Percentiles rank a stretch among this genome's conserved stretches.
phyloP scores from a whole-genome alignment of 2,113 vertebrate genomes.

The Ibidorhyncha struthersii region DNA sequence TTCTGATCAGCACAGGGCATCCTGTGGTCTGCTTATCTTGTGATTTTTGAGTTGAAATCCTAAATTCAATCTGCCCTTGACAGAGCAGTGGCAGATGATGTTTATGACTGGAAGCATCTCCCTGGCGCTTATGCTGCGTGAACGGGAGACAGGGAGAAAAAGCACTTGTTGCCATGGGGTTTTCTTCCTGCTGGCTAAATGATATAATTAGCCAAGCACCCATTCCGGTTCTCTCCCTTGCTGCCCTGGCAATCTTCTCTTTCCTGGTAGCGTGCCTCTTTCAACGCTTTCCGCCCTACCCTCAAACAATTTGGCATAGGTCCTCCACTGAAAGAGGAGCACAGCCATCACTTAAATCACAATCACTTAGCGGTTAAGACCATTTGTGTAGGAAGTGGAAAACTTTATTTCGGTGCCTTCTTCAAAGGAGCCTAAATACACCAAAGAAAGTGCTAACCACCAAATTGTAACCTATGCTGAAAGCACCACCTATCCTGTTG shows the following conservation, averaged over 20 bases:
- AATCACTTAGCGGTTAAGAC: background rate
- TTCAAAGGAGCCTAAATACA: background rate
- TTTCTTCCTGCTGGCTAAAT: background rate
- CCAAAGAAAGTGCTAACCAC: background rate
- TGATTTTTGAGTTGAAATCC: background rate
- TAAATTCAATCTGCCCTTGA: background rate
- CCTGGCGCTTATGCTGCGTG: background rate
- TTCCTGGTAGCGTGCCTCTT: background rate
- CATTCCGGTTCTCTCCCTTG: background rate
- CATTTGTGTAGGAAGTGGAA: background rate
- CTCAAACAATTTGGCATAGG: background rate
- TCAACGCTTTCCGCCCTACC: background rate
- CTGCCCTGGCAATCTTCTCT: background rate
- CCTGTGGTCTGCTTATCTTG: background rate
- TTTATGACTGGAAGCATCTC: background rate
- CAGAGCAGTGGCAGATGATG: background rate
- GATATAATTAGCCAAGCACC: background rate
- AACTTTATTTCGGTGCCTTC: background rate
- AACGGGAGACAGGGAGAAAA: background rate
- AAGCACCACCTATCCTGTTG: background rate
- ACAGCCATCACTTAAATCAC: background rate
- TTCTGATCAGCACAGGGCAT: background rate
- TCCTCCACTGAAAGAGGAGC: background rate
- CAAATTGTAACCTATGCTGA: background rate
- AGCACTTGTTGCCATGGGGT: rapidly evolving